These are phyloP conservation scores for Helicoverpa zea DNA, from an alignment of 1,140 invertebrate genomes.

Conservation along the genomic window DNA sequence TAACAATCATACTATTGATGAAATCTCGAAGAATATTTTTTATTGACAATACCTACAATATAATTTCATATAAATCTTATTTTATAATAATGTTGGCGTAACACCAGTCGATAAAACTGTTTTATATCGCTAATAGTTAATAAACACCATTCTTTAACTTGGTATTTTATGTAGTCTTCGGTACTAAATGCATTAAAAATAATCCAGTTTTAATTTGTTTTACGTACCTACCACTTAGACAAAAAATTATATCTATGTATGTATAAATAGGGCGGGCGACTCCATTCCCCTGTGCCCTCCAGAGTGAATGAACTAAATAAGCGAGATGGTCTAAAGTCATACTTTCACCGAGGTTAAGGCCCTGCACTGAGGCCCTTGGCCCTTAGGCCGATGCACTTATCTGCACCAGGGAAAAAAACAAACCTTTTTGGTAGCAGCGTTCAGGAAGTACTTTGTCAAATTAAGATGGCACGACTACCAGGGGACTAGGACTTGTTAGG, in stretches of 20 bases:
- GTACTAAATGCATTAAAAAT: no score
- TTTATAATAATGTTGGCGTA: no score
- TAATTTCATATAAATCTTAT: no score
- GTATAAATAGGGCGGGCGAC: conserved; percentile 36
- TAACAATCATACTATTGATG: not conserved
- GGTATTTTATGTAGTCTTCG: no score
- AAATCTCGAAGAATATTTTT: no score
- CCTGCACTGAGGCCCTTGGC: conserved; percentile 69
- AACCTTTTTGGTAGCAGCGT: not conserved
- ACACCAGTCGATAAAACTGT: no score
- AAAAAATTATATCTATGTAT: not conserved
- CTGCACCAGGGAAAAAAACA: conserved; percentile 59
- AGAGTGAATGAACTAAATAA: conserved; percentile 80
- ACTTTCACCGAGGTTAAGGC: conserved; percentile 79
- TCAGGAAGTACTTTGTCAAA: conserved; percentile 4
- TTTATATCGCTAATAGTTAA: no score
- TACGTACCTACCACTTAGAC: not conserved
- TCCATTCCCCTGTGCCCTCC: conserved; percentile 60
- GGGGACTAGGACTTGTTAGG: not conserved
- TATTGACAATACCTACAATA: no score
- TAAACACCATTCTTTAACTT: no score
- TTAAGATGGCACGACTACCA: not conserved
- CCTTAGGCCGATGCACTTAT: conserved; percentile 64
- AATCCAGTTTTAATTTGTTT: no score
- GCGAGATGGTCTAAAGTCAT: conserved; percentile 70